A percentile compares a stretch with the other conserved stretches of the same genome.
Conservation (phyloP, 2,113 vertebrate genomes). For the Ictalurus punctatus region DNA sequence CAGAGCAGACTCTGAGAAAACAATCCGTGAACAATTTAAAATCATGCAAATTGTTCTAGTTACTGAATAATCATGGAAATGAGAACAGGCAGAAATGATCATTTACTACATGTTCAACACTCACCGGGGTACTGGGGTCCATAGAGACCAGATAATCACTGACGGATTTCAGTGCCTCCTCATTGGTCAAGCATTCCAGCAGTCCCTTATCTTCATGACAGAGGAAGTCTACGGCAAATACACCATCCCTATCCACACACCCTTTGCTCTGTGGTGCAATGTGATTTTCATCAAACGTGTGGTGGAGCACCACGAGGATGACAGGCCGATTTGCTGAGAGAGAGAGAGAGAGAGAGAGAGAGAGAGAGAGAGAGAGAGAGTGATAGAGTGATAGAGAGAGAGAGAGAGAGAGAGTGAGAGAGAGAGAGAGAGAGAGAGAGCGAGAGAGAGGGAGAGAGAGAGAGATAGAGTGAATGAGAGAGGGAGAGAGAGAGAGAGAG, state of each 20-base stretch:
- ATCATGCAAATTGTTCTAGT: neutral
- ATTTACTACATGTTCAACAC: neutral
- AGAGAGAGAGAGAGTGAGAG: no score
- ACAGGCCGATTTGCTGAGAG: neutral
- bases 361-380: no score
- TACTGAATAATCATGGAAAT: neutral
- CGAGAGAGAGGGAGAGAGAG: no score
- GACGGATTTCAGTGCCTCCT: neutral
- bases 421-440: no score
- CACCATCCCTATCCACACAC: neutral
- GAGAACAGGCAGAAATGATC: neutral
- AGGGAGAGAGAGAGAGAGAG: no score
- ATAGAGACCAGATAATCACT: neutral
- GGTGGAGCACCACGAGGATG: neutral
- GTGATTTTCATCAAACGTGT: neutral
- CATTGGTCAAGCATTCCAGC: neutral
- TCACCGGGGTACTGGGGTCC: neutral
- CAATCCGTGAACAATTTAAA: neutral
- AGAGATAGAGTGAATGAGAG: no score
- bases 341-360: no score
- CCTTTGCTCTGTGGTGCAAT: neutral
- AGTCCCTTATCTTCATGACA: slow-evolving; percentile 1
- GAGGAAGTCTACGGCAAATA: slow-evolving; percentile 1
- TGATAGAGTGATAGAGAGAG: no score
- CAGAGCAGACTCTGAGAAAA: neutral